These are phyloP conservation scores for Alcis repandata DNA, from an alignment of 2,888 invertebrate species.

Conservation along the genomic window DNA sequence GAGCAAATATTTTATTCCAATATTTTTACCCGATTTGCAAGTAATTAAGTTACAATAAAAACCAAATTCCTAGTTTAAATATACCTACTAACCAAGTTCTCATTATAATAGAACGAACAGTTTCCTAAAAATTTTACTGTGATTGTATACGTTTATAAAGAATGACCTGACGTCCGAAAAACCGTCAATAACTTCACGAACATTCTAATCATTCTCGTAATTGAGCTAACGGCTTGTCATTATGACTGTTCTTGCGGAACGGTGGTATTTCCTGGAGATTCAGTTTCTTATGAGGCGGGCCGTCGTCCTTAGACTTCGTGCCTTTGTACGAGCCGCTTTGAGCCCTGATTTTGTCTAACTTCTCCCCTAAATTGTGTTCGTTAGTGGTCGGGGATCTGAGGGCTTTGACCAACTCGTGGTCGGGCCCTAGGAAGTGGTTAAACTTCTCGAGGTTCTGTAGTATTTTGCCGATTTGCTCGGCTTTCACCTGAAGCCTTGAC, in stretches of 20 bases:
- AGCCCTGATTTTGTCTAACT: constrained; percentile 75
- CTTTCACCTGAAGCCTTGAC: constrained; percentile 97
- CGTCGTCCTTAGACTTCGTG: constrained; percentile 82
- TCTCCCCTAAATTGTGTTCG: constrained; percentile 71
- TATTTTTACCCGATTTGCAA: too few species aligned
- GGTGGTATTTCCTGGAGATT: constrained; percentile 86
- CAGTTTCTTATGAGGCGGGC: constrained; percentile 84
- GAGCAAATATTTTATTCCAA: too few species aligned
- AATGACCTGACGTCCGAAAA: too few species aligned
- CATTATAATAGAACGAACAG: too few species aligned
- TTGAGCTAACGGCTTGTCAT: constrained; percentile 63
- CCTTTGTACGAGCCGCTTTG: constrained; percentile 79
- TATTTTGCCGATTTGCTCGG: constrained; percentile 97
- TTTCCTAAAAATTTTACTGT: too few species aligned
- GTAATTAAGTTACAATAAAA: too few species aligned
- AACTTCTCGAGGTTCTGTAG: constrained; percentile 96
- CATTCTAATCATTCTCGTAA: constrained; percentile 53
- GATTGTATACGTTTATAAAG: too few species aligned
- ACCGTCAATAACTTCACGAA: not conserved
- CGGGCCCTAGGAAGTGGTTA: constrained; percentile 89
- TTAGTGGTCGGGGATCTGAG: constrained; percentile 81
- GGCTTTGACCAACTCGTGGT: constrained; percentile 85
- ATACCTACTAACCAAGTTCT: too few species aligned
- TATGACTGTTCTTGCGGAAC: constrained; percentile 71
- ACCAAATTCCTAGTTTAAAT: too few species aligned